phyloP scores from a whole-genome alignment of 2,797 vertebrate species.

The Chelon auratus region DNA sequence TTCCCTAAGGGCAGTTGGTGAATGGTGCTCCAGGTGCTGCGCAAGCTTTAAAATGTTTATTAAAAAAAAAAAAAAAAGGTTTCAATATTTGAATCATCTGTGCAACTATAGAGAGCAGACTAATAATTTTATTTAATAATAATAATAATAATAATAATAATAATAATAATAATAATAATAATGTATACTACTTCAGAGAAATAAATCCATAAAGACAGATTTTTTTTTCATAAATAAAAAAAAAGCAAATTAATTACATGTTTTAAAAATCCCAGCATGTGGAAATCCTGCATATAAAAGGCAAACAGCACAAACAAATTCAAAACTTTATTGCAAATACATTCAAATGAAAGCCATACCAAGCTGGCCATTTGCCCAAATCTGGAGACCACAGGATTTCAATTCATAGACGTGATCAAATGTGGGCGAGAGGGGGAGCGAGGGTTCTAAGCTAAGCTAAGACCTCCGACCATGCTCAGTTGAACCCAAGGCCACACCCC shows the following conservation, averaged over 20 bases:
- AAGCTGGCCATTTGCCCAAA: slow-evolving; percentile 35
- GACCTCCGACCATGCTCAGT: slow-evolving; percentile 73
- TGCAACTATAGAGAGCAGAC: neutral
- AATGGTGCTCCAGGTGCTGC: neutral
- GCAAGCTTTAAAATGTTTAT: neutral
- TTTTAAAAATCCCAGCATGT: neutral
- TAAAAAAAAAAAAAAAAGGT: neutral
- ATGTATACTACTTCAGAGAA: neutral
- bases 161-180: too few relatives aligned
- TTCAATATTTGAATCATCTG: neutral
- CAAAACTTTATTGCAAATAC: neutral
- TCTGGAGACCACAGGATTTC: slow-evolving; percentile 39
- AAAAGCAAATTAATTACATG: neutral
- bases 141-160: too few relatives aligned
- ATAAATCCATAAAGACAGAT: neutral
- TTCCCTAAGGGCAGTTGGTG: neutral
- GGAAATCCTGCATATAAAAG: neutral
- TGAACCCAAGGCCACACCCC: slow-evolving; percentile 68
- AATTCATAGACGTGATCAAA: slow-evolving; percentile 65
- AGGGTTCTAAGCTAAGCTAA: slow-evolving; percentile 58
- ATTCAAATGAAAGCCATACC: neutral
- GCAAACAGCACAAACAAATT: neutral
- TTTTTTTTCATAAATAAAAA: neutral
- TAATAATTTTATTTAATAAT: neutral
- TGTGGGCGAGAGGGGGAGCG: slow-evolving; percentile 55